A percentile compares a stretch with the other conserved stretches of the same genome.
phyloP scores from a whole-genome alignment of 2,797 vertebrate genomes.

The Anguilla marmorata region DNA sequence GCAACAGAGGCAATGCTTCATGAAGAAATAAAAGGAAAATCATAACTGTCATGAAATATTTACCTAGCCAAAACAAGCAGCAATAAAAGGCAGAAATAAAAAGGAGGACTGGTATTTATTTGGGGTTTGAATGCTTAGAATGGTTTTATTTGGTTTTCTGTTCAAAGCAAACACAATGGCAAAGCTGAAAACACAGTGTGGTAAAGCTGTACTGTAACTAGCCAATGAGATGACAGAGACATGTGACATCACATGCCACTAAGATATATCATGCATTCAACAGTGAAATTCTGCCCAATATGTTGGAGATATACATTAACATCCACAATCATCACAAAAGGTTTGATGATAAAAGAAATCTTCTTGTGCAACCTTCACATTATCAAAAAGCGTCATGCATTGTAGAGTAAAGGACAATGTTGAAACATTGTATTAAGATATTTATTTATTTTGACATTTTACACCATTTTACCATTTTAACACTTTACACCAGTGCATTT shows the following conservation, averaged over 20 bases:
- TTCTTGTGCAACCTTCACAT: neutral
- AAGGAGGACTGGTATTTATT: neutral
- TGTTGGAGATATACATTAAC: neutral
- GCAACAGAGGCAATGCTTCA: slow-evolving; percentile 22
- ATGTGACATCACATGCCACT: neutral
- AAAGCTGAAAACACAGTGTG: neutral
- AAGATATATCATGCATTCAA: neutral
- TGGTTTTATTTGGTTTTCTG: neutral
- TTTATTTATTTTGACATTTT: too few species aligned
- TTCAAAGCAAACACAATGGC: neutral
- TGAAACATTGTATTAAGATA: too few species aligned
- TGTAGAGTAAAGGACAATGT: too few species aligned
- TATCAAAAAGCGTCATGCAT: neutral
- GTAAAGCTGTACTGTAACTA: neutral
- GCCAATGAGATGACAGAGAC: neutral
- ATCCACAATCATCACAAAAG: neutral
- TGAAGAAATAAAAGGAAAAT: slow-evolving; percentile 22
- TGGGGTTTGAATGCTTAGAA: neutral
- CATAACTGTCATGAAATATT: slow-evolving; percentile 30
- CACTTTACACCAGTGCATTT: too few species aligned
- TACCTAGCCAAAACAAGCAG: slow-evolving; percentile 19
- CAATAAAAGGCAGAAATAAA: neutral
- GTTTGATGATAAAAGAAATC: neutral
- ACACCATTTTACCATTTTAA: too few species aligned
- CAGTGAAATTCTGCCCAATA: neutral